Percentiles rank a stretch among this genome's conserved stretches.
Evolutionary conservation across 2,888 invertebrate genomes (phyloP).

Genomic region (Hydraecia micacea): DNA sequence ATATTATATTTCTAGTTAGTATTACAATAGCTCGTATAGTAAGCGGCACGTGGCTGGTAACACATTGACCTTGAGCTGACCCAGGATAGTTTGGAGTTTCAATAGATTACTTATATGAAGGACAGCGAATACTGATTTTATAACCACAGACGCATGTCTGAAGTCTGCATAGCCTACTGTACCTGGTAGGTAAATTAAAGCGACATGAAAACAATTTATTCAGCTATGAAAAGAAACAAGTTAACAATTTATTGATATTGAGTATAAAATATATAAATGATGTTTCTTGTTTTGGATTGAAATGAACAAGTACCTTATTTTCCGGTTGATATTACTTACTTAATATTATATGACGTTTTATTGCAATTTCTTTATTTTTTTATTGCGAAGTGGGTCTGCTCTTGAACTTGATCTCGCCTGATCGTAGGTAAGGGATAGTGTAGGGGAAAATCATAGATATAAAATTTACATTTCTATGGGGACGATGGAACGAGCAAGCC

Average conservation of each 20-base stretch:
- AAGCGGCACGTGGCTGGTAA: too few relatives aligned
- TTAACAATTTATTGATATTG: not conserved
- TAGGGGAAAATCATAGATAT: too few relatives aligned
- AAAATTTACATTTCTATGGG: too few relatives aligned
- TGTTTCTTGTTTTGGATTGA: constrained; percentile 17
- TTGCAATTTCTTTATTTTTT: not conserved
- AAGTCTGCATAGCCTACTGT: not conserved
- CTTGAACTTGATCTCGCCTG: not conserved
- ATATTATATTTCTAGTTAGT: too few relatives aligned
- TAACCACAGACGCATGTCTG: not conserved
- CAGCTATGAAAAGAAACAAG: constrained; percentile 18
- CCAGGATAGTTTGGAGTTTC: not conserved
- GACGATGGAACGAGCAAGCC: not conserved
- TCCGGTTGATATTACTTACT: constrained; percentile 5
- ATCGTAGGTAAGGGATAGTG: too few relatives aligned
- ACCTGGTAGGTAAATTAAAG: not conserved
- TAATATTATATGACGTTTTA: not conserved
- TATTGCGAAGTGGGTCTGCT: not conserved
- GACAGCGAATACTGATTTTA: not conserved
- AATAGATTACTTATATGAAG: not conserved
- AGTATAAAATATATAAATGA: constrained; percentile 2
- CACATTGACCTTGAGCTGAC: not conserved
- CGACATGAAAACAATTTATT: constrained; percentile 4
- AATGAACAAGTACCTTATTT: constrained; percentile 19
- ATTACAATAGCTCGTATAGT: too few relatives aligned